phyloP scores from a whole-genome alignment of 37 sponge, comb jelly and placozoan species.

The Cladorhizidae sp. region DNA sequence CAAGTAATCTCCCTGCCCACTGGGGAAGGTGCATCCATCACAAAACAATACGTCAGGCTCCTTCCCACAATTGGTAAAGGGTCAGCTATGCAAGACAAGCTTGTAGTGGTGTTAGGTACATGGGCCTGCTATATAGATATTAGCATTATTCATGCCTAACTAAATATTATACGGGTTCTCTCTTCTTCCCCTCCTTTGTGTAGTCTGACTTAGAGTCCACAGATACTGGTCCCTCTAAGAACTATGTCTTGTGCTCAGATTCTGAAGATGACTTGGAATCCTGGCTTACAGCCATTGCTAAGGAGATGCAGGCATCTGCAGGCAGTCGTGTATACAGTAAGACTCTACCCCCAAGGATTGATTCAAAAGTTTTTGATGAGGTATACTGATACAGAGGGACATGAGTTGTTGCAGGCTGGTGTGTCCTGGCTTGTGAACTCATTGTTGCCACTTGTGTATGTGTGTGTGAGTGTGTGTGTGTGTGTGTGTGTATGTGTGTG shows the following conservation, averaged over 20 bases:
- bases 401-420: too few species aligned
- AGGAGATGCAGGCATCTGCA: conserved; percentile 31
- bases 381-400: too few species aligned
- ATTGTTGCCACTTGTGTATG: background rate
- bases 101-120: too few species aligned
- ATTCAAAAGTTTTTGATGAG: conserved; percentile 70
- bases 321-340: background rate
- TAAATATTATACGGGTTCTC: too few species aligned
- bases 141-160: too few species aligned
- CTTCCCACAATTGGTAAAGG: too few species aligned
- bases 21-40: too few species aligned
- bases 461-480: conserved; percentile 22
- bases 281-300: conserved; percentile 57
- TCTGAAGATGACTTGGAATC: conserved; percentile 60
- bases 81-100: too few species aligned
- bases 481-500: conserved; percentile 9
- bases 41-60: too few species aligned
- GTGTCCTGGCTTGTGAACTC: background rate
- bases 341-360: conserved; percentile 22
- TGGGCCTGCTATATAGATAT: too few species aligned
- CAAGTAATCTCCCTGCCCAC: too few species aligned
- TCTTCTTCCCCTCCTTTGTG: too few species aligned
- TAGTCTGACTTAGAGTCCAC: background rate
- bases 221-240: conserved; percentile 25
- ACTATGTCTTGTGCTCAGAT: conserved; percentile 69